Conservation (phyloP, 1,140 invertebrate species). For the Eulimnadia texana region DNA sequence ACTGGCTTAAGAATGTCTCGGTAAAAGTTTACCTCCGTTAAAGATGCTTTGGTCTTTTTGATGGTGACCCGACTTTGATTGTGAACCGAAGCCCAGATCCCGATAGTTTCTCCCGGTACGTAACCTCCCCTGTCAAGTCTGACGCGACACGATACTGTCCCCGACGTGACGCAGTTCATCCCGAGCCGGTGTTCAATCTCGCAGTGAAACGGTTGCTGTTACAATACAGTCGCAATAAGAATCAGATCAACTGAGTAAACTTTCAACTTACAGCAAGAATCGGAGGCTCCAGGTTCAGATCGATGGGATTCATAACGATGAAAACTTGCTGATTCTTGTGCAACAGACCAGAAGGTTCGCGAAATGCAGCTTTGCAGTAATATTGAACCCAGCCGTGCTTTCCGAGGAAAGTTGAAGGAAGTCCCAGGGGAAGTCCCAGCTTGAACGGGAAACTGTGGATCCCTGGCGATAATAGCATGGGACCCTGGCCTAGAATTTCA, state of each 20-base stretch:
- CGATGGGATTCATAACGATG: constrained; percentile 91
- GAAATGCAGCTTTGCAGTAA: constrained; percentile 76
- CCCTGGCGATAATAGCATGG: constrained; percentile 73
- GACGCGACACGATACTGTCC: constrained; percentile 65
- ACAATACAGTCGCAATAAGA: constrained; percentile 16
- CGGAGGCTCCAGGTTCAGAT: constrained; percentile 77
- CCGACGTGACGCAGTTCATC: constrained; percentile 66
- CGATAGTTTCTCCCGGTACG: constrained; percentile 82
- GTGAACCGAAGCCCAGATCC: constrained; percentile 64
- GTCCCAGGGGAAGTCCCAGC: constrained; percentile 68
- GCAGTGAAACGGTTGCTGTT: constrained; percentile 77
- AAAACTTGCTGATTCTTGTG: constrained; percentile 95
- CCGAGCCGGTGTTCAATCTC: constrained; percentile 80
- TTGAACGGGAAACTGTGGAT: constrained; percentile 94
- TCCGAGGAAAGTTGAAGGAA: constrained; percentile 84
- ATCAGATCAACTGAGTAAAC: constrained; percentile 8
- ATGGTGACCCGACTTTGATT: constrained; percentile 69
- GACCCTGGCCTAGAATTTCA: constrained; percentile 34
- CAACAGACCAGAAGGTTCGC: constrained; percentile 74
- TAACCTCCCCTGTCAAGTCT: constrained; percentile 79
- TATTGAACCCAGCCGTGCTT: constrained; percentile 94
- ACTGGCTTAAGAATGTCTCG: neutral
- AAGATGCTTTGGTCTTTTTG: constrained; percentile 53
- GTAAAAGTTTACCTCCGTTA: constrained; percentile 49
- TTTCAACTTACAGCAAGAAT: constrained; percentile 58